Percentiles rank a stretch among this genome's conserved stretches.
phyloP scores from a whole-genome alignment of 1,140 invertebrate genomes.

The Rhyacophila brunnea region DNA sequence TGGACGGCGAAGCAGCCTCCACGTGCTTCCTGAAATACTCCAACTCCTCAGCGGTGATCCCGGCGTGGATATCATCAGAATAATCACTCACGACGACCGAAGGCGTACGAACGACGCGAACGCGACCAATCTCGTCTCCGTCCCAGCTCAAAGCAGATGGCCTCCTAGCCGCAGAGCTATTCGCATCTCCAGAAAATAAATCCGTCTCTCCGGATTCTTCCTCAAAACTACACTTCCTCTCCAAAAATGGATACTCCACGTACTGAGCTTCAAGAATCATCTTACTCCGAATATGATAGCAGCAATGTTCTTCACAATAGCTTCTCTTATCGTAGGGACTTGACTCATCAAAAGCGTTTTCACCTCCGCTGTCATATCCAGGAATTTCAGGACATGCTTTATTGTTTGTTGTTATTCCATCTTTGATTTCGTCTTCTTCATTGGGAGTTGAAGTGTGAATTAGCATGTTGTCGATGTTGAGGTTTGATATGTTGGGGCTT shows the following conservation, averaged over 20 bases:
- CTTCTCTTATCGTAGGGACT: conserved; percentile 21
- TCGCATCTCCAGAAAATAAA: conserved; percentile 4
- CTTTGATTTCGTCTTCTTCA: no score
- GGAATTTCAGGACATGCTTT: conserved; percentile 44
- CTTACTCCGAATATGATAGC: conserved; percentile 41
- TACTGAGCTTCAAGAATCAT: conserved; percentile 49
- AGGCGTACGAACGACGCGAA: conserved; percentile 70
- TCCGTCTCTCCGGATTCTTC: conserved; percentile 44
- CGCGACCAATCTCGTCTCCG: conserved; percentile 31
- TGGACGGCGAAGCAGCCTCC: conserved; percentile 12
- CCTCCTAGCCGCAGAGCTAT: conserved; percentile 1
- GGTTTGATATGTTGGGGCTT: conserved; percentile 23
- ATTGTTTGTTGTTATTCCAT: conserved; percentile 29
- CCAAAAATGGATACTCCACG: conserved; percentile 40
- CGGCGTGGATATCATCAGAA: conserved; percentile 68
- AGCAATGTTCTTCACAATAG: conserved; percentile 20
- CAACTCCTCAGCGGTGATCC: conserved; percentile 65
- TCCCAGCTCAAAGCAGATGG: conserved; percentile 22
- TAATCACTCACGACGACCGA: conserved; percentile 83
- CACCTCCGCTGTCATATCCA: conserved; percentile 41
- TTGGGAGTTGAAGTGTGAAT: no score
- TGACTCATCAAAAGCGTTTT: conserved; percentile 11
- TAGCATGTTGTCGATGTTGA: neutral
- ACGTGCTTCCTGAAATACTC: conserved; percentile 39
- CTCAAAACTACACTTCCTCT: conserved; percentile 40